phyloP scores from a whole-genome alignment of 2,888 invertebrate species.

The Himalopsyche anomala region DNA sequence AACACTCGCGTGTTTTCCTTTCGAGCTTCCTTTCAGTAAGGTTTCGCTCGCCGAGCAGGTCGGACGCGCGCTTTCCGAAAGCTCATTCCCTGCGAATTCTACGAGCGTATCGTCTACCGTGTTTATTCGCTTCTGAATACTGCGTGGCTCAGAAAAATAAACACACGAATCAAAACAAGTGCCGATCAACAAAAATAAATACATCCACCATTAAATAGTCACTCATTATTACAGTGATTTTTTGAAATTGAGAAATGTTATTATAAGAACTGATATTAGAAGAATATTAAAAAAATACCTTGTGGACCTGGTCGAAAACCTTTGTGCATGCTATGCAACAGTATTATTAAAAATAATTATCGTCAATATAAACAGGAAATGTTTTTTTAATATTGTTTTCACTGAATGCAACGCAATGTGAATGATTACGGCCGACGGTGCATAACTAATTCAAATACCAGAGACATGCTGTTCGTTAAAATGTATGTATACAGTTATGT shows the following conservation, averaged over 20 bases:
- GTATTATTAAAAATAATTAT: neutral
- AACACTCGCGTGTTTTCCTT: constrained; percentile 14
- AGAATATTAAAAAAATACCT: neutral
- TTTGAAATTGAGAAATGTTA: neutral
- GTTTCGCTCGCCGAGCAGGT: constrained; percentile 37
- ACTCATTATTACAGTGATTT: neutral
- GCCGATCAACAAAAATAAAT: neutral
- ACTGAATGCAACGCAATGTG: constrained; percentile 19
- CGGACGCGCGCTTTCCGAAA: constrained; percentile 36
- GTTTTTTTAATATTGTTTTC: neutral
- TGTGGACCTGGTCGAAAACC: neutral
- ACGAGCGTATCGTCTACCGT: neutral
- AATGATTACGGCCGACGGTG: constrained; percentile 2
- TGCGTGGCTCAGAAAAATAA: neutral
- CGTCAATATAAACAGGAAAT: neutral
- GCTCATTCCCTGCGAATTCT: neutral
- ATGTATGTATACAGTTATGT: neutral
- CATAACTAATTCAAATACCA: neutral
- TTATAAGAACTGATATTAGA: neutral
- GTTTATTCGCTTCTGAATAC: constrained; percentile 12
- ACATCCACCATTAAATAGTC: neutral
- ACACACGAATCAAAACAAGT: neutral
- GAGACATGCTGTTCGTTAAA: constrained; percentile 9
- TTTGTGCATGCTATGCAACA: neutral
- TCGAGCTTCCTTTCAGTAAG: constrained; percentile 49